Conservation (phyloP, 2,113 vertebrate genomes). For the Ageneiosus marmoratus region DNA sequence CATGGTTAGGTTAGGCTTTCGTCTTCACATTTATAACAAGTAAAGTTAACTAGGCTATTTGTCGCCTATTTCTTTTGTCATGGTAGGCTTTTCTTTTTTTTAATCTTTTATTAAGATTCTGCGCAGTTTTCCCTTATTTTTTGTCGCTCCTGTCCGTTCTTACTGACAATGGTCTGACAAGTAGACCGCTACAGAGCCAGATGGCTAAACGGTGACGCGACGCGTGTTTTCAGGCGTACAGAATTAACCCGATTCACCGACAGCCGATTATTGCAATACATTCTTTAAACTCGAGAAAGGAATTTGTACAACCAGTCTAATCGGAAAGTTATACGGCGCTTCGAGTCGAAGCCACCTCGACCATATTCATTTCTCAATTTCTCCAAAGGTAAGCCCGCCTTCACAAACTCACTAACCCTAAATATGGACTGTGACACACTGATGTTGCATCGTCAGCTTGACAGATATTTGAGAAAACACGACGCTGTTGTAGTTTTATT, state of each 20-base stretch:
- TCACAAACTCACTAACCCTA: slow-evolving; percentile 29
- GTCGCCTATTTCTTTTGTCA: slow-evolving; percentile 3
- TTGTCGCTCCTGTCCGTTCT: slow-evolving; percentile 50
- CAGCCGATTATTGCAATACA: background rate
- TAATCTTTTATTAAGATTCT: background rate
- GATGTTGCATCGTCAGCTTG: slow-evolving; percentile 19
- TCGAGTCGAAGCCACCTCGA: slow-evolving; percentile 57
- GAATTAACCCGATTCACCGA: background rate
- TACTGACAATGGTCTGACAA: slow-evolving; percentile 68
- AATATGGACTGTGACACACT: slow-evolving; percentile 18
- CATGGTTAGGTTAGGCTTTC: slow-evolving; percentile 63
- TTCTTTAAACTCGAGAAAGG: slow-evolving; percentile 42
- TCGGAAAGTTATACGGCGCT: slow-evolving; percentile 68
- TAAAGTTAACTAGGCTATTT: slow-evolving; percentile 52
- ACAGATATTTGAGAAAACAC: background rate
- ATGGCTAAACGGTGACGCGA: slow-evolving; percentile 37
- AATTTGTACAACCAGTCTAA: slow-evolving; percentile 56
- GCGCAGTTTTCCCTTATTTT: slow-evolving; percentile 32
- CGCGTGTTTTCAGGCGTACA: background rate
- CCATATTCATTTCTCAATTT: slow-evolving; percentile 58
- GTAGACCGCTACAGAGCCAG: slow-evolving; percentile 58
- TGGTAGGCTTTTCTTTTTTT: slow-evolving; percentile 38
- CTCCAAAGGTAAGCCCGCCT: slow-evolving; percentile 68
- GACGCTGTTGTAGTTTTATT: slow-evolving; percentile 1
- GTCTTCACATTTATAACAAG: slow-evolving; percentile 53